Percentiles rank a stretch among this genome's conserved stretches.
These are phyloP conservation scores for Sesia bembeciformis DNA, from an alignment of 2,888 invertebrate species.

Conservation along the genomic window DNA sequence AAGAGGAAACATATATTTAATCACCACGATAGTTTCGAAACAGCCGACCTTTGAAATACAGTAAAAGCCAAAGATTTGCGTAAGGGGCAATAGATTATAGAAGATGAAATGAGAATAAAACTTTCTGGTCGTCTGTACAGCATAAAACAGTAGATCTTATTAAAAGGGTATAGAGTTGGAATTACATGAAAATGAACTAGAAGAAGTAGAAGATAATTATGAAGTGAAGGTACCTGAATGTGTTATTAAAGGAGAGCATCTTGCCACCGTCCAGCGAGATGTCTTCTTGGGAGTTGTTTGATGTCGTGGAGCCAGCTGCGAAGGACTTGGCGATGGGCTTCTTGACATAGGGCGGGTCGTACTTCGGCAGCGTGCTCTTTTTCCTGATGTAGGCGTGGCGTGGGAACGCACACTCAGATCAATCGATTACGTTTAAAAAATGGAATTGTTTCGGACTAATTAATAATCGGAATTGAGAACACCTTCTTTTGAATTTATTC, in stretches of 20 bases:
- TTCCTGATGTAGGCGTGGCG: slow-evolving; percentile 80
- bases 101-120: no score
- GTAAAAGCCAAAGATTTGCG: background rate
- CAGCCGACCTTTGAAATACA: background rate
- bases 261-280: slow-evolving; percentile 87
- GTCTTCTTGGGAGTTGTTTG: slow-evolving; percentile 86
- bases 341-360: slow-evolving; percentile 90
- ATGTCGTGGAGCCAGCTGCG: slow-evolving; percentile 76
- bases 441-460: slow-evolving; percentile 24
- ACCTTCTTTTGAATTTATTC: slow-evolving; percentile 18
- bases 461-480: slow-evolving; percentile 34
- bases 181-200: background rate
- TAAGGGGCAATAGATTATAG: no score
- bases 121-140: no score
- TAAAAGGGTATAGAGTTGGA: background rate
- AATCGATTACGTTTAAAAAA: slow-evolving; percentile 69
- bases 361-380: slow-evolving; percentile 91
- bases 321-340: slow-evolving; percentile 86
- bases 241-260: slow-evolving; percentile 86
- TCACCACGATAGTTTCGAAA: slow-evolving; percentile 6
- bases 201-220: background rate
- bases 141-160: no score
- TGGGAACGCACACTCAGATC: slow-evolving; percentile 73
- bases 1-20: slow-evolving; percentile 55
- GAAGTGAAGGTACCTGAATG: slow-evolving; percentile 78